Evolutionary conservation across 1,140 invertebrate genomes (phyloP).

Genomic region (Daktulosphaira vitifoliae): DNA sequence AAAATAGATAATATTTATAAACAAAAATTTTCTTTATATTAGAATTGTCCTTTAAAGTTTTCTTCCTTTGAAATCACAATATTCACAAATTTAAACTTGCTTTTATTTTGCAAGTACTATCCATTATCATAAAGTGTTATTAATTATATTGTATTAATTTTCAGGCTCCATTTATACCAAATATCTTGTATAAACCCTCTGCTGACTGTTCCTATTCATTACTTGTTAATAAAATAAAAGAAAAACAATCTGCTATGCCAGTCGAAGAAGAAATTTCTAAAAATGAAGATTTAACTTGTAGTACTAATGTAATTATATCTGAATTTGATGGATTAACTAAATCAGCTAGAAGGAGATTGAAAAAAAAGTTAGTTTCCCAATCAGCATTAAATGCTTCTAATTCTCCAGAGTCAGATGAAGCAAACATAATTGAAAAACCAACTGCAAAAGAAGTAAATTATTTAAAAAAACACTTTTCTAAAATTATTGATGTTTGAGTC

Average conservation of each 20-base stretch:
- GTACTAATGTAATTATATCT: not conserved
- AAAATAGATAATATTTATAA: no score
- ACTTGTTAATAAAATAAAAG: conserved; percentile 71
- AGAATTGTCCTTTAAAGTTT: no score
- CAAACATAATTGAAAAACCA: not conserved
- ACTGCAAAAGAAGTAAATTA: conserved; percentile 7
- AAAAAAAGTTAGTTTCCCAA: conserved; percentile 26
- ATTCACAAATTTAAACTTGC: no score
- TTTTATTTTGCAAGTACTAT: no score
- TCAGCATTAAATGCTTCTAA: conserved; percentile 6
- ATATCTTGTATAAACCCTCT: conserved; percentile 66
- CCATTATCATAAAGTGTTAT: conserved; percentile 2
- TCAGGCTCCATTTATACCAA: conserved; percentile 57
- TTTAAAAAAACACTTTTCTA: no score
- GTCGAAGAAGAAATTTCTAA: conserved; percentile 9
- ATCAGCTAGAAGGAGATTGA: conserved; percentile 30
- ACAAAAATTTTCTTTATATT: no score
- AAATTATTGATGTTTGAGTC: no score
- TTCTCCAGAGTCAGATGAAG: conserved; percentile 7
- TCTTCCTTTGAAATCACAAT: no score
- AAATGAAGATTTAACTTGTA: not conserved
- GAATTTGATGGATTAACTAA: conserved; percentile 33
- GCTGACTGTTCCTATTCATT: conserved; percentile 76
- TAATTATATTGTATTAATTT: conserved; percentile 38
- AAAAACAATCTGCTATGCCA: conserved; percentile 45